Percentiles rank a stretch among this genome's conserved stretches.
phyloP scores from a whole-genome alignment of 2,113 vertebrate species.

The Geococcyx californianus region DNA sequence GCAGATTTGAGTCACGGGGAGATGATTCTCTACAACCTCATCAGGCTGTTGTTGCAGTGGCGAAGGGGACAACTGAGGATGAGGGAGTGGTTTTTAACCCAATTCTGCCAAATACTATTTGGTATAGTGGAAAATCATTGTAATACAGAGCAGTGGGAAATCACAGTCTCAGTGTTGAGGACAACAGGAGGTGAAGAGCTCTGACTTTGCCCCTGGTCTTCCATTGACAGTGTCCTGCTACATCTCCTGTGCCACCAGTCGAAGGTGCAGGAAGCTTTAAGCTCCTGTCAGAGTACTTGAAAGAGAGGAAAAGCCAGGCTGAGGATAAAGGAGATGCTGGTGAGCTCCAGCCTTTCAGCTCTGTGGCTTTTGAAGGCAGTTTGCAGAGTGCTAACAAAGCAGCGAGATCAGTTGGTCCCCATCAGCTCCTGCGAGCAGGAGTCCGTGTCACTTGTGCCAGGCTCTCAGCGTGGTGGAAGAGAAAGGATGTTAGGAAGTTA shows the following conservation, averaged over 20 bases:
- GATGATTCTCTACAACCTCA: not conserved
- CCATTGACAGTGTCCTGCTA: not conserved
- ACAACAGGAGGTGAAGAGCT: not conserved
- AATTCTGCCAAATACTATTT: not conserved
- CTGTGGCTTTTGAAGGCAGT: not conserved
- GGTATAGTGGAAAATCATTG: not conserved
- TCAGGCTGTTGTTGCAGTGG: not conserved
- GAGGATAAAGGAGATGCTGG: not conserved
- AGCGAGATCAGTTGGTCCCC: not conserved
- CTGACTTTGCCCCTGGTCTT: not conserved
- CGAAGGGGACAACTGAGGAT: not conserved
- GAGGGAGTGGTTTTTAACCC: not conserved
- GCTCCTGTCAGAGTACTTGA: not conserved
- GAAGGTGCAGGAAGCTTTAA: not conserved
- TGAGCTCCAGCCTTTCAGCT: not conserved
- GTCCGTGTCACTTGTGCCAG: not conserved
- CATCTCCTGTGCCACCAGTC: not conserved
- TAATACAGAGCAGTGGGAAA: not conserved
- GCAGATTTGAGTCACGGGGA: not conserved
- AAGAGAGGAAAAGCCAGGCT: not conserved
- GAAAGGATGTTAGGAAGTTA: not conserved
- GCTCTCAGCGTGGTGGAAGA: not conserved
- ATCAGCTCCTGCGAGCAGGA: not conserved
- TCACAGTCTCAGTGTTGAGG: fast-evolving
- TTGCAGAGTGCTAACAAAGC: fast-evolving